phyloP scores from a whole-genome alignment of 2,797 vertebrate species.

The Mus caroli region DNA sequence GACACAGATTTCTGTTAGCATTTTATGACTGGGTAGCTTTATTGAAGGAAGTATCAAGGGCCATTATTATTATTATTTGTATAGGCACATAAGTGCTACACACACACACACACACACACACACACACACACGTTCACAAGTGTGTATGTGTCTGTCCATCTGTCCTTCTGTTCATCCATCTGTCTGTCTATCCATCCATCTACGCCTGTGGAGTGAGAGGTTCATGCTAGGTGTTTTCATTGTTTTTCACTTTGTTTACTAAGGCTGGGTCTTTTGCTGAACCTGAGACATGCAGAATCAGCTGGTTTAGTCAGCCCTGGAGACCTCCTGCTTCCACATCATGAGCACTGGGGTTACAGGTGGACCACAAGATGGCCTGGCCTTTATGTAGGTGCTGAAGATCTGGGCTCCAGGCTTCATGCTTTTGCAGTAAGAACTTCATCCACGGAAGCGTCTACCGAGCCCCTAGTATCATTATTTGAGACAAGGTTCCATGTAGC shows the following conservation, averaged over 20 bases:
- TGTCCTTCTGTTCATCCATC: neutral
- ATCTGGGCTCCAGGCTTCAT: neutral
- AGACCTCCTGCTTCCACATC: neutral
- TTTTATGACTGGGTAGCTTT: neutral
- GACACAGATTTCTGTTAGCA: neutral
- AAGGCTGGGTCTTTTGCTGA: neutral
- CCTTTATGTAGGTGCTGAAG: neutral
- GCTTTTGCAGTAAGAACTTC: neutral
- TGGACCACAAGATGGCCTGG: neutral
- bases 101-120: too few relatives aligned
- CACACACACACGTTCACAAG: neutral
- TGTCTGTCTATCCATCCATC: neutral
- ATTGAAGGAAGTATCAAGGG: neutral
- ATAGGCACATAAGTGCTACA: neutral
- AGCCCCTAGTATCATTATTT: neutral
- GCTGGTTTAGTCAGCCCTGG: neutral
- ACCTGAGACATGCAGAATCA: neutral
- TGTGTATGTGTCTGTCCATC: neutral
- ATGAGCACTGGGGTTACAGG: neutral
- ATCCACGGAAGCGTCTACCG: neutral
- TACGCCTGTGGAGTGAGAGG: neutral
- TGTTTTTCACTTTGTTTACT: neutral
- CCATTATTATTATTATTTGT: neutral
- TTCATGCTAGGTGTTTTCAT: neutral
- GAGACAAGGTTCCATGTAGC: too few relatives aligned